Conservation (phyloP, 2,113 vertebrate genomes). For the Falco punctatus region DNA sequence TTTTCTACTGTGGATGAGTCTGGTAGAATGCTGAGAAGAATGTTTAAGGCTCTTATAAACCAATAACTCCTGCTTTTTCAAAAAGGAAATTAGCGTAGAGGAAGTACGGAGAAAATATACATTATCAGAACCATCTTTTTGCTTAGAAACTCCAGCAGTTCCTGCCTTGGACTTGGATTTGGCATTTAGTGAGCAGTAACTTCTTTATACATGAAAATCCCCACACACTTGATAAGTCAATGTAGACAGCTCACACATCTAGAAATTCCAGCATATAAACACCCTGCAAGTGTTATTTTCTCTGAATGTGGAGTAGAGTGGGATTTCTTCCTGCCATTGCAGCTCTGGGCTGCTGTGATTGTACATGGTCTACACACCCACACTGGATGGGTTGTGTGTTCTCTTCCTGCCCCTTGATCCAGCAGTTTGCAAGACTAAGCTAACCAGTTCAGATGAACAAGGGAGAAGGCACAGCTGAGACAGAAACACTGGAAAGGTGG, state of each 20-base stretch:
- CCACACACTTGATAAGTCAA: slow-evolving; percentile 10
- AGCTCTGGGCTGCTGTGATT: neutral
- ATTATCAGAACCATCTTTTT: neutral
- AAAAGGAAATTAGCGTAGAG: neutral
- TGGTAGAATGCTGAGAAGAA: neutral
- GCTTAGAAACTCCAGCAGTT: neutral
- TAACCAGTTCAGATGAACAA: neutral
- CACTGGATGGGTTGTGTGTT: neutral
- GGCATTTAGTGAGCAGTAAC: neutral
- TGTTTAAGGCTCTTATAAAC: neutral
- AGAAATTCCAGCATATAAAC: slow-evolving; percentile 41
- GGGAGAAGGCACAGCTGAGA: neutral
- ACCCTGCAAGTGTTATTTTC: slow-evolving; percentile 30
- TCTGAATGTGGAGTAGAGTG: neutral
- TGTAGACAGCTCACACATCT: slow-evolving; percentile 8
- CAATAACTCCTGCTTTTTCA: neutral
- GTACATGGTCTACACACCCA: neutral
- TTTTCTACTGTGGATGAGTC: neutral
- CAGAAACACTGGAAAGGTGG: neutral
- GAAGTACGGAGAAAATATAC: neutral
- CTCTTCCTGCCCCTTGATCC: neutral
- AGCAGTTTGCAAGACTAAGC: neutral
- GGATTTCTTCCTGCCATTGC: neutral
- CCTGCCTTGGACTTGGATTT: neutral
- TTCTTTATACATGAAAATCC: slow-evolving; percentile 40